phyloP scores from a whole-genome alignment of 2,888 invertebrate genomes.

The Pristionchus mayeri region DNA sequence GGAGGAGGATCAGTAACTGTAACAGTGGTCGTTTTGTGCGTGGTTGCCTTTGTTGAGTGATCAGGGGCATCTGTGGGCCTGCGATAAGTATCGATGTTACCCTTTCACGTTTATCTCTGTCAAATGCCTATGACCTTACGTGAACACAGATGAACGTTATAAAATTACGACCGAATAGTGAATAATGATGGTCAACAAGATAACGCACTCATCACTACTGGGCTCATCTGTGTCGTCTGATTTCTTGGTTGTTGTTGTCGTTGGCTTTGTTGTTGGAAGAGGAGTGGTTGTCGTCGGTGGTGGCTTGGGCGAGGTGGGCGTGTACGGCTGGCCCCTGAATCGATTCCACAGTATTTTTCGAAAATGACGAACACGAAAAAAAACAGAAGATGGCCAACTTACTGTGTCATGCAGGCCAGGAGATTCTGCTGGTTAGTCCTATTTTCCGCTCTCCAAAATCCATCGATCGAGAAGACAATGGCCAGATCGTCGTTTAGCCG shows the following conservation, averaged over 20 bases:
- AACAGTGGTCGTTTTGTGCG: neutral
- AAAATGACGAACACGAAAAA: neutral
- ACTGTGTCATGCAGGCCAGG: conserved; percentile 6
- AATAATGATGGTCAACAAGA: neutral
- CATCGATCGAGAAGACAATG: neutral
- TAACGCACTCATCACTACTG: neutral
- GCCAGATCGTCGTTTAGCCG: neutral
- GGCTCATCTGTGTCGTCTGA: neutral
- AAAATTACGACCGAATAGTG: too few species aligned
- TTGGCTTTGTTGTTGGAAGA: neutral
- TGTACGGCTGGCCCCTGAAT: neutral
- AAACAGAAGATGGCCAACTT: neutral
- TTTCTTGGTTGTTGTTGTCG: neutral
- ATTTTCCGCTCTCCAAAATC: neutral
- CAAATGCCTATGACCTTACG: too few species aligned
- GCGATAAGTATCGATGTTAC: too few species aligned
- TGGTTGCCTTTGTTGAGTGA: neutral
- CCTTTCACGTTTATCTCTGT: too few species aligned
- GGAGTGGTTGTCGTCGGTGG: neutral
- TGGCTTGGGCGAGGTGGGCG: neutral
- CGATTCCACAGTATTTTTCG: neutral
- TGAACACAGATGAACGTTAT: too few species aligned
- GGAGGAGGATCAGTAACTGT: neutral
- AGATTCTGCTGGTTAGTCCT: neutral
- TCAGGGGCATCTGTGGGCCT: neutral